phyloP scores from a whole-genome alignment of 2,888 invertebrate species.

The Tenthredo scrophulariae region DNA sequence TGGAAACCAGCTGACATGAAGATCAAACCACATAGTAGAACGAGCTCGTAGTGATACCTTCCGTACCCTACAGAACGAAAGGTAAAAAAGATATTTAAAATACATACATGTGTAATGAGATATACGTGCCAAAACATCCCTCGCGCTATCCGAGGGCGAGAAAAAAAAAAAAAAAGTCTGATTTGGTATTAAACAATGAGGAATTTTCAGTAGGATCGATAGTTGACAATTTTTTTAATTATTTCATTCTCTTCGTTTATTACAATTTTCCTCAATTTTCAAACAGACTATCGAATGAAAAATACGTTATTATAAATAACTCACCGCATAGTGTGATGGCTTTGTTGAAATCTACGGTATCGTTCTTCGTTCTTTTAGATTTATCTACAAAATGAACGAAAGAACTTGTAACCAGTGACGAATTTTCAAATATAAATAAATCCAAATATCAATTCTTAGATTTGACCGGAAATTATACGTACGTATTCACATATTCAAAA shows the following conservation, averaged over 20 bases:
- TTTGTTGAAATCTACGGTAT: conserved; percentile 67
- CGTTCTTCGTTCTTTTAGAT: conserved; percentile 62
- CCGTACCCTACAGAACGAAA: conserved; percentile 82
- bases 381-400: conserved; percentile 61
- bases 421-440: no score
- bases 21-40: conserved; percentile 83
- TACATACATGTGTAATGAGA: no score
- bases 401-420: not conserved
- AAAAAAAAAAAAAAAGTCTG: no score
- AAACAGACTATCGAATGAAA: not conserved
- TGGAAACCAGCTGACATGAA: conserved; percentile 84
- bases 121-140: no score
- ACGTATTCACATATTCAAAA: no score
- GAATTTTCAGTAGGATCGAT: not conserved
- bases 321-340: conserved; percentile 70
- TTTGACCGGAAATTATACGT: not conserved
- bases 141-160: no score
- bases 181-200: no score
- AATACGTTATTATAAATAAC: not conserved
- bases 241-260: no score
- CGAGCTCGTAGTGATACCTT: conserved; percentile 83
- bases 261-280: not conserved
- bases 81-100: not conserved
- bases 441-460: conserved; percentile 20
- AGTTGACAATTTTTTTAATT: not conserved